Evolutionary conservation across 2,797 vertebrate species (phyloP).

Genomic region (Rhynchotus rufescens): DNA sequence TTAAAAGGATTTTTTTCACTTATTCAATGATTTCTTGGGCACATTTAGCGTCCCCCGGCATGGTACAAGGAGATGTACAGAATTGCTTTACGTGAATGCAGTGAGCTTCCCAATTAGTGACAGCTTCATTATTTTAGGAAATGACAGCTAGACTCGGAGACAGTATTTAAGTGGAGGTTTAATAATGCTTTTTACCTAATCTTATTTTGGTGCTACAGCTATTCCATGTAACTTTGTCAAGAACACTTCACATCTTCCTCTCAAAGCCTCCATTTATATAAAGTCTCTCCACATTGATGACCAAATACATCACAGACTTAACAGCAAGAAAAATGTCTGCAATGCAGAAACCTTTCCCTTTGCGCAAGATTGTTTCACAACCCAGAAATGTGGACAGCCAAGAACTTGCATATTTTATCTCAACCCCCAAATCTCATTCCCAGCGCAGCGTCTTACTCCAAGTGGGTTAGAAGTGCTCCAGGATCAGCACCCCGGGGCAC

Average conservation of each 20-base stretch:
- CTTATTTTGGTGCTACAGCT: background rate
- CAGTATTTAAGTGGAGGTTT: background rate
- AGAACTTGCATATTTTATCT: background rate
- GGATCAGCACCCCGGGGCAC: background rate
- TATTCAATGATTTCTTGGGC: background rate
- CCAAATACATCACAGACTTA: background rate
- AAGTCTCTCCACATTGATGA: background rate
- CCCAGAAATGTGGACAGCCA: background rate
- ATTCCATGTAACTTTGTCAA: background rate
- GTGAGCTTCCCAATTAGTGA: background rate
- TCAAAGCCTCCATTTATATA: background rate
- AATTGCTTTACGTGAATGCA: background rate
- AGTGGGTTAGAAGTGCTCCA: background rate
- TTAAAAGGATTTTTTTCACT: background rate
- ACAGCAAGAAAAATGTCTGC: conserved; percentile 34
- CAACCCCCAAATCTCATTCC: background rate
- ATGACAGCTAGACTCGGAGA: background rate
- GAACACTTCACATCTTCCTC: background rate
- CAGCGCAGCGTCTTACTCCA: fast-evolving
- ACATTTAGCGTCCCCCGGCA: background rate
- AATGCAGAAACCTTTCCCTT: conserved; percentile 30
- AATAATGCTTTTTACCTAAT: background rate
- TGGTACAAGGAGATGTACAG: fast-evolving
- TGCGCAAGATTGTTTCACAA: background rate
- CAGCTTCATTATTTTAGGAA: background rate